Percentiles rank a stretch among this genome's conserved stretches.
Conservation (phyloP, 2,113 vertebrate species). For the Heliornis fulica region DNA sequence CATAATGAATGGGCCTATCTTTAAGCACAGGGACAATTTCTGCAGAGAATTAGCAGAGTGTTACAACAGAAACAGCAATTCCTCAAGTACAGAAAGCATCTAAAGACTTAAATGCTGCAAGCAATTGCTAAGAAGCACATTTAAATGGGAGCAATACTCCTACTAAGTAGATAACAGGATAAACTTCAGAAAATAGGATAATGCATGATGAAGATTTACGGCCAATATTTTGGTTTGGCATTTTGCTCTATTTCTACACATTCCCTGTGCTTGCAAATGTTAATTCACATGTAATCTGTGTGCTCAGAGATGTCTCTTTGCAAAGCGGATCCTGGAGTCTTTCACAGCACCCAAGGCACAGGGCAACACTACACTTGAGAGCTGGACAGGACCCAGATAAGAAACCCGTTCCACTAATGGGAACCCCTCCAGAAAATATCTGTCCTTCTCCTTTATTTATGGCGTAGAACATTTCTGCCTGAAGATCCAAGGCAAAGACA, state of each 20-base stretch:
- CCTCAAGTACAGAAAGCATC: slow-evolving; percentile 12
- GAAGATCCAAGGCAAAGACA: not conserved
- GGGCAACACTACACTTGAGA: not conserved
- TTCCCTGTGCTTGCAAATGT: not conserved
- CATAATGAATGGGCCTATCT: not conserved
- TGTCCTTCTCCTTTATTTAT: not conserved
- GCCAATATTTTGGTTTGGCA: not conserved
- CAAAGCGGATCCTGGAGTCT: not conserved
- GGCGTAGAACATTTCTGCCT: not conserved
- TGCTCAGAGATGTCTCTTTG: not conserved
- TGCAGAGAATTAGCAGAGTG: not conserved
- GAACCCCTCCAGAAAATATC: not conserved
- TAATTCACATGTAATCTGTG: not conserved
- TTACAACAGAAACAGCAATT: not conserved
- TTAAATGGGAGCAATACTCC: slow-evolving; percentile 33
- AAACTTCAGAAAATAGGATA: slow-evolving; percentile 22
- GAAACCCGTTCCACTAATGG: not conserved
- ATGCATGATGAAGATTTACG: not conserved
- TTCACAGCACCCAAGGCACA: not conserved
- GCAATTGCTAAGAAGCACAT: slow-evolving; percentile 37
- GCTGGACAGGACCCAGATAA: not conserved
- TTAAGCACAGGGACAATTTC: not conserved
- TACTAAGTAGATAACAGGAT: slow-evolving; percentile 47
- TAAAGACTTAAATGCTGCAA: slow-evolving; percentile 37
- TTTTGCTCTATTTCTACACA: not conserved